A percentile compares a stretch with the other conserved stretches of the same genome.
phyloP scores from a whole-genome alignment of 1,140 invertebrate genomes.

The Samia ricini region DNA sequence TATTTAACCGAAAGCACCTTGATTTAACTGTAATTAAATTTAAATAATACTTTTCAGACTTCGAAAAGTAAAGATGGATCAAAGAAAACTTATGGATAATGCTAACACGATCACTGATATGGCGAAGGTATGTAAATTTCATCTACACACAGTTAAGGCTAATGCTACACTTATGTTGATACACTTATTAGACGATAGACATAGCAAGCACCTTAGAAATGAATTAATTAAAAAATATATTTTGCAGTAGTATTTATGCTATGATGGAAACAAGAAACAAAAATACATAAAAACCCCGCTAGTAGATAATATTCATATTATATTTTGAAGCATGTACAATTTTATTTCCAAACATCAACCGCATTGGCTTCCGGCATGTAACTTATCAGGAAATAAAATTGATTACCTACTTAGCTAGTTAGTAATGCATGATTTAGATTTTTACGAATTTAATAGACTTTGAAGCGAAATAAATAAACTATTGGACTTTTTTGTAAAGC shows the following conservation, averaged over 20 bases:
- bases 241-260: background rate
- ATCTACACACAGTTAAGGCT: slow-evolving; percentile 26
- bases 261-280: background rate
- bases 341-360: slow-evolving; percentile 25
- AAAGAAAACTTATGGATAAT: slow-evolving; percentile 99
- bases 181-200: slow-evolving; percentile 40
- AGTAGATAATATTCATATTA: background rate
- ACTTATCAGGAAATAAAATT: background rate
- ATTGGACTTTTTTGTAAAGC: too few species aligned
- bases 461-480: too few species aligned
- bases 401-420: background rate
- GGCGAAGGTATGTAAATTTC: slow-evolving; percentile 92
- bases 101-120: slow-evolving; percentile 99
- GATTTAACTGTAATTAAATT: too few species aligned
- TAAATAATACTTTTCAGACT: slow-evolving; percentile 93
- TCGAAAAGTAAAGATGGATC: slow-evolving; percentile 99
- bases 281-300: background rate
- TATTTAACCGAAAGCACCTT: too few species aligned
- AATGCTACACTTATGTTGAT: slow-evolving; percentile 61
- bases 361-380: slow-evolving; percentile 45
- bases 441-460: slow-evolving; percentile 1
- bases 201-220: slow-evolving; percentile 4
- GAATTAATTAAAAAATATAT: background rate
- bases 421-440: slow-evolving; percentile 16
- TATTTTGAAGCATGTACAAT: slow-evolving; percentile 24